Conservation (phyloP, 2,797 vertebrate genomes). For the Ctenosaura bakeri region DNA sequence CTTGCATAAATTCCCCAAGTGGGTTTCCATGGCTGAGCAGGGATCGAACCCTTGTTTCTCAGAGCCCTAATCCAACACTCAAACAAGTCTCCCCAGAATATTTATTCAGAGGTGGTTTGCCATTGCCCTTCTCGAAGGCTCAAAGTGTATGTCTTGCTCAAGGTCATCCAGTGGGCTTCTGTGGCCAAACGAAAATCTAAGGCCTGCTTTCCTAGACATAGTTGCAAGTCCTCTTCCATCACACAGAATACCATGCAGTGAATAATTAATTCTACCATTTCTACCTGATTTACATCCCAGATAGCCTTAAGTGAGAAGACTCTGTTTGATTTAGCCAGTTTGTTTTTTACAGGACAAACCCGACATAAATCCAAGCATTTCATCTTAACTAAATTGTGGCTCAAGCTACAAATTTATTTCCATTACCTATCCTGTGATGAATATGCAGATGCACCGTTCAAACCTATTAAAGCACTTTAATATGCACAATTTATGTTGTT, state of each 20-base stretch:
- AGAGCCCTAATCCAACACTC: no score
- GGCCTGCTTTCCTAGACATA: neutral
- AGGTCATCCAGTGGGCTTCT: no score
- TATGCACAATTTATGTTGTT: constrained; percentile 14
- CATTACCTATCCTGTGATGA: neutral
- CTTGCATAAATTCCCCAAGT: no score
- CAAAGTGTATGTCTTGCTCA: no score
- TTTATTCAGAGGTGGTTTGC: no score
- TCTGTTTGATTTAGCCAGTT: neutral
- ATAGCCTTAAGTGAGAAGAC: neutral
- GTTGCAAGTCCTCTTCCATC: neutral
- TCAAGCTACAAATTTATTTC: constrained; percentile 6
- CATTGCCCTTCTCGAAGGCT: no score
- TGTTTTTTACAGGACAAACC: neutral
- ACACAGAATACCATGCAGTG: neutral
- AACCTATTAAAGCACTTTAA: constrained; percentile 1
- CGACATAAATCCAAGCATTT: constrained; percentile 21
- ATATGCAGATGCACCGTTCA: neutral
- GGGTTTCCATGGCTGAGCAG: no score
- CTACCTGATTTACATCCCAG: constrained; percentile 6
- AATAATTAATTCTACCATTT: neutral
- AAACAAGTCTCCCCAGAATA: no score
- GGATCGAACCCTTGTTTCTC: no score
- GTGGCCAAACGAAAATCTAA: no score
- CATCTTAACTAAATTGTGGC: neutral